Evolutionary conservation across 2,888 invertebrate genomes (phyloP).

Genomic region (Pinctada fucata): DNA sequence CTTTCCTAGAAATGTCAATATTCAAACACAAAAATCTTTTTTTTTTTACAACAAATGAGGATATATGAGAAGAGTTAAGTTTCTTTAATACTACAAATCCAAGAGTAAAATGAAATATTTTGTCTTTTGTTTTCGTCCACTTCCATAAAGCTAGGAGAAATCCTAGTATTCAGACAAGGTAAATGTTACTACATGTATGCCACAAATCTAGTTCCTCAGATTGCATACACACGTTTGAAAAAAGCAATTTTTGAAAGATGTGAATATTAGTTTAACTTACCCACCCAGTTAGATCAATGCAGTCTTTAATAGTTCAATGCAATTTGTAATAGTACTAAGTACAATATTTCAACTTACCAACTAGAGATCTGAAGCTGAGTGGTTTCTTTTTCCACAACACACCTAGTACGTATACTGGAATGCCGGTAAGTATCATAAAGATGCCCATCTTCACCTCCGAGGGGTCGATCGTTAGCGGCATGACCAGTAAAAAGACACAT

Average conservation of each 20-base stretch:
- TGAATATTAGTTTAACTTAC: too few species aligned
- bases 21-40: too few species aligned
- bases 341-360: constrained; percentile 66
- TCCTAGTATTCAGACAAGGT: neutral
- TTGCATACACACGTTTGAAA: too few species aligned
- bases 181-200: too few species aligned
- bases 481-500: constrained; percentile 70
- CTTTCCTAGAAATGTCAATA: too few species aligned
- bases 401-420: constrained; percentile 87
- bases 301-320: too few species aligned
- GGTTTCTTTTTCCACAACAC: constrained; percentile 77
- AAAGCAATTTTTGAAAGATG: too few species aligned
- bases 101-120: constrained; percentile 4
- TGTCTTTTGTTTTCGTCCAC: neutral
- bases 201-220: too few species aligned
- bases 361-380: constrained; percentile 49
- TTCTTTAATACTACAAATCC: neutral
- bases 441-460: constrained; percentile 72
- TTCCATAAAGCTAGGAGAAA: neutral
- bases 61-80: neutral
- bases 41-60: too few species aligned
- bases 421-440: constrained; percentile 73
- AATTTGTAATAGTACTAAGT: too few species aligned
- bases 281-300: too few species aligned
- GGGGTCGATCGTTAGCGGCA: constrained; percentile 71